A percentile compares a stretch with the other conserved stretches of the same genome.
Evolutionary conservation across 92 coral and sea anemone genomes (phyloP).

Genomic region (Pocillopora grandis): DNA sequence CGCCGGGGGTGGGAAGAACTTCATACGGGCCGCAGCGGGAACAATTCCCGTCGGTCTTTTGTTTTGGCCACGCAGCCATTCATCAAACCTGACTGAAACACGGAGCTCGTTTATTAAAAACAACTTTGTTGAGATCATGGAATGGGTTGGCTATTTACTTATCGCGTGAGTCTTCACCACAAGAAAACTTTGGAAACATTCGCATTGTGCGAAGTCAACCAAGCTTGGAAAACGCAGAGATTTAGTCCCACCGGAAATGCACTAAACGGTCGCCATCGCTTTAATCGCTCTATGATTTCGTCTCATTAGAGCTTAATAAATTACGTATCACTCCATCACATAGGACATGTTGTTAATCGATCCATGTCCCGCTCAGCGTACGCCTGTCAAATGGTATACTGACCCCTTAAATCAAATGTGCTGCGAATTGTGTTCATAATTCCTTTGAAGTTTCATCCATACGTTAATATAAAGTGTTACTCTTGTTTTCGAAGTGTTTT

Average conservation of each 20-base stretch:
- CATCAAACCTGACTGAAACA: conserved; percentile 47
- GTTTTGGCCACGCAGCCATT: conserved; percentile 37
- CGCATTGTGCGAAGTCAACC: not conserved
- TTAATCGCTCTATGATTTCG: conserved; percentile 34
- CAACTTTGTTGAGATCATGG: conserved; percentile 6
- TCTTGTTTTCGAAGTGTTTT: not conserved
- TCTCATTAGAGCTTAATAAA: conserved; percentile 38
- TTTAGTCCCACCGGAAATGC: conserved; percentile 22
- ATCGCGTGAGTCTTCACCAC: not conserved
- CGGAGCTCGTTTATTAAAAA: conserved; percentile 21
- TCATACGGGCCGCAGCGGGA: conserved; percentile 26
- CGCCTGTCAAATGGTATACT: not conserved
- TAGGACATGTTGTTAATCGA: conserved; percentile 14
- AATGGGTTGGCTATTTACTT: not conserved
- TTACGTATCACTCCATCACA: conserved; percentile 30
- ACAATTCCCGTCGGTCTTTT: conserved; percentile 41
- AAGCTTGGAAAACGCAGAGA: not conserved
- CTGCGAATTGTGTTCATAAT: not conserved
- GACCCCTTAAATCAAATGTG: not conserved
- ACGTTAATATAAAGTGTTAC: not conserved
- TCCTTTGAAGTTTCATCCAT: not conserved
- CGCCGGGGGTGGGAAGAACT: conserved; percentile 21
- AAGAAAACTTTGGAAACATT: not conserved
- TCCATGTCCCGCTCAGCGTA: conserved; percentile 20
- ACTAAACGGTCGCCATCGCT: conserved; percentile 26